Conservation (phyloP, 2,113 vertebrate species). For the Melanocharis versteri region DNA sequence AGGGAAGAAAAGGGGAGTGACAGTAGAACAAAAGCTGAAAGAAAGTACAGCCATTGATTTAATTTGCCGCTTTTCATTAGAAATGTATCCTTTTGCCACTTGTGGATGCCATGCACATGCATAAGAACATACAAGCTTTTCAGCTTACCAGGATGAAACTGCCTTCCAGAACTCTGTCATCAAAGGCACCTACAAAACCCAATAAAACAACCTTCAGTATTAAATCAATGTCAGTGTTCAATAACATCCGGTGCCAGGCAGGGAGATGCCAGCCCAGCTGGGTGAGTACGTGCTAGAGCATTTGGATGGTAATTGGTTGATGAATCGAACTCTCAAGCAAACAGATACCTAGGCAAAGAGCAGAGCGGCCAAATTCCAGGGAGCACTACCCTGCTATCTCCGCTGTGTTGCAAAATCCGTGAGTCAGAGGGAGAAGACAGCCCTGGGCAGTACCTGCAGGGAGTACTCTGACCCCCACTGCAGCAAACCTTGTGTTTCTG, state of each 20-base stretch:
- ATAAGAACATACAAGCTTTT: not conserved
- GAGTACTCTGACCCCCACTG: not conserved
- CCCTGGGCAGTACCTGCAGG: not conserved
- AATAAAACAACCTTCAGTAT: not conserved
- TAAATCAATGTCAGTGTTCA: not conserved
- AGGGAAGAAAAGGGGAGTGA: not conserved
- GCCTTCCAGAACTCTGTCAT: not conserved
- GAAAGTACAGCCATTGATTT: not conserved
- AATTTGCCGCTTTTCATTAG: not conserved
- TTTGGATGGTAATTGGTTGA: not conserved
- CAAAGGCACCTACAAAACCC: not conserved
- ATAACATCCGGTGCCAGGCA: not conserved
- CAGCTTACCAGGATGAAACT: not conserved
- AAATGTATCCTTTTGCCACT: not conserved
- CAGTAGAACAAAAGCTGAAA: not conserved
- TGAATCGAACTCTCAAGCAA: not conserved
- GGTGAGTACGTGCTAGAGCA: not conserved
- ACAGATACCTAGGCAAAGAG: not conserved
- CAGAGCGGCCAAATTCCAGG: constrained; percentile 11
- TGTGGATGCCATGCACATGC: not conserved
- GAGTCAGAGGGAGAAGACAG: constrained; percentile 15
- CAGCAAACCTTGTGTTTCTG: not conserved
- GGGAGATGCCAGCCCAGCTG: not conserved
- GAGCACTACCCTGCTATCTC: constrained; percentile 1
- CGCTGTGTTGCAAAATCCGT: not conserved